Percentiles rank a stretch among this genome's conserved stretches.
These are phyloP conservation scores for Merops nubicus DNA, from an alignment of 2,113 vertebrate genomes.

Conservation along the genomic window DNA sequence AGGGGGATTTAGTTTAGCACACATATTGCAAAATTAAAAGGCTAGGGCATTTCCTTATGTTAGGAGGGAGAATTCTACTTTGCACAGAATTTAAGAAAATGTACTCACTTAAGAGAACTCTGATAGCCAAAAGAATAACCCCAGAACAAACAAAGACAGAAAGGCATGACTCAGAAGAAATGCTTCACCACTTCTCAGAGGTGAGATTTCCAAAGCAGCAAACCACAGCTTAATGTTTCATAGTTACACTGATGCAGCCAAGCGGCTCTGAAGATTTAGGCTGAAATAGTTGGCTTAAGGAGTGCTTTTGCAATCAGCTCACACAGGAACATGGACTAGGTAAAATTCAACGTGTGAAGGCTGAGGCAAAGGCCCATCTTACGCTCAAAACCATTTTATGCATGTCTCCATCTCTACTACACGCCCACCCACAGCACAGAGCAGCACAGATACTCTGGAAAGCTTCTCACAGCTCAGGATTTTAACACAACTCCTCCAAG, in stretches of 20 bases:
- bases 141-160: no score
- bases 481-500: background rate
- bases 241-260: background rate
- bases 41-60: background rate
- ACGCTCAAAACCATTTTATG: conserved; percentile 88
- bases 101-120: background rate
- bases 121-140: background rate
- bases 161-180: background rate
- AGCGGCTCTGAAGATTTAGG: background rate
- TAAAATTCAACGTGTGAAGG: background rate
- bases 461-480: conserved; percentile 49
- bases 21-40: background rate
- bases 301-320: background rate
- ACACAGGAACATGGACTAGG: background rate
- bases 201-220: background rate
- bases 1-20: background rate
- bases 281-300: background rate
- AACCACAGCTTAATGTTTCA: background rate
- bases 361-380: conserved; percentile 85
- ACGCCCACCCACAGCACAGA: conserved; percentile 85
- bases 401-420: conserved; percentile 74
- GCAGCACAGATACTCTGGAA: conserved; percentile 81
- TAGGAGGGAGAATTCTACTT: background rate
- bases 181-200: background rate
- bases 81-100: background rate